These are phyloP conservation scores for Enteromius thamalakanensis DNA, from an alignment of 2,797 vertebrate genomes.

Conservation along the genomic window DNA sequence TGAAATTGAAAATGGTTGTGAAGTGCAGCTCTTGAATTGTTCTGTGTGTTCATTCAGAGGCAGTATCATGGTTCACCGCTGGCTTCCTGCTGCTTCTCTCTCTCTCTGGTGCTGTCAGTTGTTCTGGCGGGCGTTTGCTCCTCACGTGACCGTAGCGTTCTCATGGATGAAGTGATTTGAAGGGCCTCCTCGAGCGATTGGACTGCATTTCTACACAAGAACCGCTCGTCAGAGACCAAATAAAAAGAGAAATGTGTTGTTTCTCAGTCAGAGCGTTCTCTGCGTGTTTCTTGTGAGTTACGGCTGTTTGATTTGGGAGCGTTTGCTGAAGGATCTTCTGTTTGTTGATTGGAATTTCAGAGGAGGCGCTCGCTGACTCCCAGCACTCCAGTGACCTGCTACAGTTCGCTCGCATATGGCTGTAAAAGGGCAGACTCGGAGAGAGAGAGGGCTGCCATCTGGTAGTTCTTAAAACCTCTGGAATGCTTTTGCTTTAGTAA, in stretches of 20 bases:
- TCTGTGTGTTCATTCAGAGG: not conserved
- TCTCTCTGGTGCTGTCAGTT: conserved; percentile 31
- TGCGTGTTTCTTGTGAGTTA: not conserved
- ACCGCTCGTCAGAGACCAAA: not conserved
- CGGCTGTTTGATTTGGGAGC: conserved; percentile 18
- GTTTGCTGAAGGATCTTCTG: conserved; percentile 35
- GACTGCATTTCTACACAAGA: not conserved
- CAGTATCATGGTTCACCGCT: not conserved
- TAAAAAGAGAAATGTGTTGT: not conserved
- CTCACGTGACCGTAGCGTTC: conserved; percentile 26
- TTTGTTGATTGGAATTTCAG: conserved; percentile 42
- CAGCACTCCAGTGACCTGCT: conserved; percentile 62
- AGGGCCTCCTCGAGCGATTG: not conserved
- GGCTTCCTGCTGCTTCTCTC: not conserved
- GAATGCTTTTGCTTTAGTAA: conserved; percentile 89
- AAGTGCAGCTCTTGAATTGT: not conserved
- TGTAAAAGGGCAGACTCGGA: conserved; percentile 81
- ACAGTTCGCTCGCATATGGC: conserved; percentile 75
- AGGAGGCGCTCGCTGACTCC: conserved; percentile 41
- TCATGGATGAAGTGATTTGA: conserved; percentile 42
- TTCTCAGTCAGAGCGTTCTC: not conserved
- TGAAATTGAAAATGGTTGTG: not conserved
- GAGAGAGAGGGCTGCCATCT: conserved; percentile 77
- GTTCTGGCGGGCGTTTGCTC: conserved; percentile 42
- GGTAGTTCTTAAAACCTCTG: conserved; percentile 86